These are phyloP conservation scores for Chondrosia reniformis DNA, from an alignment of 37 sponge, comb jelly and placozoan species.

Conservation along the genomic window DNA sequence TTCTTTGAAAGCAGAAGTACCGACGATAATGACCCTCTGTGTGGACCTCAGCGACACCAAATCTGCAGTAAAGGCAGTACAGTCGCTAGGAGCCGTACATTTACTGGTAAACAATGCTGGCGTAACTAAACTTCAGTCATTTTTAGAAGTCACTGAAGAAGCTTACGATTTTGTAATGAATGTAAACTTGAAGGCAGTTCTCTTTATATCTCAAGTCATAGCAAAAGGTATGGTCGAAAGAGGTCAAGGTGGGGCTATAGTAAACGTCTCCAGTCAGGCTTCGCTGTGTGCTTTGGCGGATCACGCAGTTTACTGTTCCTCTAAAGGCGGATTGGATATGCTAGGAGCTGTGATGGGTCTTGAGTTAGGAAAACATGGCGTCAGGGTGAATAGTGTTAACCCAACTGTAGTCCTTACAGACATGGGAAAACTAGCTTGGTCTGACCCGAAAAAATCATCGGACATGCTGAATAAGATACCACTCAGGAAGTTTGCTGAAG, in stretches of 20 bases:
- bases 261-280: conserved; percentile 89
- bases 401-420: conserved; percentile 95
- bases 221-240: conserved; percentile 88
- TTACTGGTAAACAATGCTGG: conserved; percentile 96
- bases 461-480: conserved; percentile 86
- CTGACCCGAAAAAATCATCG: conserved; percentile 77
- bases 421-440: conserved; percentile 89
- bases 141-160: conserved; percentile 81
- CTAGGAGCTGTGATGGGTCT: conserved; percentile 88
- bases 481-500: conserved; percentile 61
- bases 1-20: conserved; percentile 23
- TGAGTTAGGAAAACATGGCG: conserved; percentile 83
- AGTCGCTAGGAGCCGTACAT: conserved; percentile 68
- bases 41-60: conserved; percentile 64
- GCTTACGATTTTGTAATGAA: conserved; percentile 78
- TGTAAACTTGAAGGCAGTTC: conserved; percentile 82
- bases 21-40: conserved; percentile 42
- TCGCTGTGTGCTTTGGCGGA: conserved; percentile 65
- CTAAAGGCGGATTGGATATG: conserved; percentile 92
- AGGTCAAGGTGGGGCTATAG: conserved; percentile 85
- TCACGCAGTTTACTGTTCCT: conserved; percentile 88
- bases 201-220: conserved; percentile 89
- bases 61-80: conserved; percentile 25
- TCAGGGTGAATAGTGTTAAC: conserved; percentile 93
- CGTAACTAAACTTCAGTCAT: conserved; percentile 58